Evolutionary conservation across 2,797 vertebrate species (phyloP), one percentile per base, ranked within the genome.

Genomic region (Esox masquinongy): DNA sequence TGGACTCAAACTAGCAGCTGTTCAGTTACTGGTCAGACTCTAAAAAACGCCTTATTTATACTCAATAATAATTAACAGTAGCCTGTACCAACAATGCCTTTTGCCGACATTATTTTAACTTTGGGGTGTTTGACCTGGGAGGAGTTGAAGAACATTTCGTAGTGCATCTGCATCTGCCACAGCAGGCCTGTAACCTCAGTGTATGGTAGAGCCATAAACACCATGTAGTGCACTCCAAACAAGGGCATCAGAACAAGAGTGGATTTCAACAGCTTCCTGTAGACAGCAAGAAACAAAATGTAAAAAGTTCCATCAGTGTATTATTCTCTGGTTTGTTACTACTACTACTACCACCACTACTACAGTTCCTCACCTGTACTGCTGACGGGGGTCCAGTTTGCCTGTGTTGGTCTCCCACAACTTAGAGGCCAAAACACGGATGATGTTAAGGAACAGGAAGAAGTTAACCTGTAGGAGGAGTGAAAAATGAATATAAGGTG

Each of bases 121-220:
- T 29, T 19, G 16, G n/a, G 50, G 53, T 49, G 2, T 39, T 75
- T 78, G 73, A 96, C 95, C 95, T 96, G 95, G 17, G 92, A 94
- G 16, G 95, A 96, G 86, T 96, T 96, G 90, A 96, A 95, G 87
- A 96, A 93, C 94, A 96, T 96, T 88, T 96, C 95, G 5, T 95
- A 96, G 88, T 96, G 95, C 95, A 96, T 96, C 88, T 96, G 95
- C 69, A 96, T 93, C 85, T 95, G 95, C 95, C 95, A 96, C 61
- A 96, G 91, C 75, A 94, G 80, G 39, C 94, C 94, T 0, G 87
- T 92, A 22, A 95, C 93, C 74, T 95, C 94, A 0, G 95, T 96
- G 86, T 96, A 96, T 4, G 95, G 95, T 24, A 95, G 90, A 68
- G 94, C 95, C 93, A 95, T 95, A 79, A 96, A 96, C 70, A 95